Evolutionary conservation across 30 jellyfish, hydroid and myxozoan species (phyloP), one percentile per base, ranked within the genome.

Genomic region (Turritopsis dohrnii): DNA sequence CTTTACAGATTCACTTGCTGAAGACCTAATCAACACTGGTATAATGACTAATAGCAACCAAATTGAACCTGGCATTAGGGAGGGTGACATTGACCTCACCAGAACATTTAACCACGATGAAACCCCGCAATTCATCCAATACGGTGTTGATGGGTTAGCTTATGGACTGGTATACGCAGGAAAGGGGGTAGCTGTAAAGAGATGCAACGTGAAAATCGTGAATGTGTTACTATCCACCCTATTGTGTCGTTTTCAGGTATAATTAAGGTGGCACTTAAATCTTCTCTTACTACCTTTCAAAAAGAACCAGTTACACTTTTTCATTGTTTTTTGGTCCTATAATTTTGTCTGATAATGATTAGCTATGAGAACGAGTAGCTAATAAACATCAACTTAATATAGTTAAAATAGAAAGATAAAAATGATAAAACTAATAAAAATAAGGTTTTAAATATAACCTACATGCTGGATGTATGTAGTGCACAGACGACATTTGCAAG

Each of bases 131-230:
- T 81, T 81, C 29, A 65, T 81, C 21, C n/a, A 54, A n/a, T 81
- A 81, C 66, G 88, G 86, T 66, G 54, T 81, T 60, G 85, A 81
- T 30, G 88, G 88, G 22, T 54, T 85, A 27, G 20, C 74, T 19
- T 18, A 65, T 81, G 88, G 87, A 21, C 79, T 80, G 1, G 84
- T 80, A 18, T 80, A 80, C 27, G 87, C 87, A 16, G 87, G 52
- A 52, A 52, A 54, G 27, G 87, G 87, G 85, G 88, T 54, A 20
- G 54, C 71, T 81, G 88, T 25, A 7, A 81, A 30, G 66, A 69
- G 41, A 81, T 81, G 87, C 28, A 81, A 24, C 29, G 85, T 21
- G 88, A 81, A 41, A 81, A 81, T 52, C 28, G 88, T n/a, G 88
- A 81, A 81, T 66, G 88, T 81, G 88, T 81, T 22, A 81, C 85